Conservation (phyloP, 1,140 invertebrate genomes). For the Vollenhovia emeryi region DNA sequence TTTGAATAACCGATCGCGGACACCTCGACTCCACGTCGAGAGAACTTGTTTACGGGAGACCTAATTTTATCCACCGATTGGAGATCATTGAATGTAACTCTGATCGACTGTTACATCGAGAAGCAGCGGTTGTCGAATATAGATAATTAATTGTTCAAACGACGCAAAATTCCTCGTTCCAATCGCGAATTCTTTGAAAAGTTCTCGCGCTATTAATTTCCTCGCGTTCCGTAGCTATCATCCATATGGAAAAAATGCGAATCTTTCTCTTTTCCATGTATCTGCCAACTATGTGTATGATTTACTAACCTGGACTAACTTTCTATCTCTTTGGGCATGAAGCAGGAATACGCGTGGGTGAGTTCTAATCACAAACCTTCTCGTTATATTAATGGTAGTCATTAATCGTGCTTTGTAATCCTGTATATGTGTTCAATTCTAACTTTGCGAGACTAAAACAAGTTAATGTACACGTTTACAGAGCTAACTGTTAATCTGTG, state of each 20-base stretch:
- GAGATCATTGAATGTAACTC: background rate
- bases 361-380: constrained; percentile 68
- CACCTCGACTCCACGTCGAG: background rate
- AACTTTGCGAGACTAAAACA: background rate
- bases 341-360: constrained; percentile 84
- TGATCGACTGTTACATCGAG: background rate
- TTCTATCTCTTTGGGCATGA: constrained; percentile 79
- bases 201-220: constrained; percentile 33
- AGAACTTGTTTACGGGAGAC: constrained; percentile 17
- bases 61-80: constrained; percentile 5
- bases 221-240: constrained; percentile 52
- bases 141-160: background rate
- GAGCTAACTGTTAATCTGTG: background rate
- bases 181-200: background rate
- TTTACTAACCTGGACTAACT: constrained; percentile 81
- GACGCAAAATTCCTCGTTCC: background rate
- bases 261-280: constrained; percentile 72
- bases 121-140: background rate
- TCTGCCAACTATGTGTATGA: constrained; percentile 70
- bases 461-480: background rate
- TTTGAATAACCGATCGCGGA: constrained; percentile 40
- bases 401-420: constrained; percentile 6
- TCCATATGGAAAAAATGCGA: constrained; percentile 45
- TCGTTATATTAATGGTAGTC: background rate
- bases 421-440: background rate